A percentile compares a stretch with the other conserved stretches of the same genome.
phyloP scores from a whole-genome alignment of 1,140 invertebrate genomes.

The Pseudoatta argentina region DNA sequence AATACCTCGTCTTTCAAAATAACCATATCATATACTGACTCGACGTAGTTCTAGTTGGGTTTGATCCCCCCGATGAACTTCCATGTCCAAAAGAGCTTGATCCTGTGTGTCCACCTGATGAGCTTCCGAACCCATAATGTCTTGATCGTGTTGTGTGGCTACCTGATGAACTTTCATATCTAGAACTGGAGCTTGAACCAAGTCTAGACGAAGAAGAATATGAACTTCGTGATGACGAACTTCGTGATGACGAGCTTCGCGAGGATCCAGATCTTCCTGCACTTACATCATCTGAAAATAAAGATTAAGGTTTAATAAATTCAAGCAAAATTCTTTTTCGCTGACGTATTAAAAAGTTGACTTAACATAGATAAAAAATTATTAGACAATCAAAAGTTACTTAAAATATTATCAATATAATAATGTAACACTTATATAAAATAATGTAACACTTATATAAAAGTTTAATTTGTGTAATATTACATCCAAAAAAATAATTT shows the following conservation, averaged over 20 bases:
- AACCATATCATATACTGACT: conserved; percentile 1
- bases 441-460: not conserved
- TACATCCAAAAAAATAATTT: not conserved
- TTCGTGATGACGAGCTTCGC: not conserved
- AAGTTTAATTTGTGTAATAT: not conserved
- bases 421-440: not conserved
- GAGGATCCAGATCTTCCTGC: not conserved
- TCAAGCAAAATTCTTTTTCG: not conserved
- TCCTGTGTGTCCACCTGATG: not conserved
- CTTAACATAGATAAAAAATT: not conserved
- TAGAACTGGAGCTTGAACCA: not conserved
- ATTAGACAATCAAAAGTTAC: not conserved
- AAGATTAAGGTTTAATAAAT: not conserved
- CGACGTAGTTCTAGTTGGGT: not conserved
- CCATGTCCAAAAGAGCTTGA: not conserved
- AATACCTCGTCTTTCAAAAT: not conserved
- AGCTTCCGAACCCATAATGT: too few species aligned
- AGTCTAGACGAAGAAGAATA: not conserved
- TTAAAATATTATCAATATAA: not conserved
- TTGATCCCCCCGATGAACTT: not conserved
- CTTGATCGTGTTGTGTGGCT: not conserved
- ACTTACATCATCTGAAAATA: conserved; percentile 26
- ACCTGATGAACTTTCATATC: not conserved
- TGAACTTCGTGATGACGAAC: not conserved
- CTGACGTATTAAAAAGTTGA: not conserved